A percentile compares a stretch with the other conserved stretches of the same genome.
phyloP scores from a whole-genome alignment of 2,888 invertebrate species.

The Troilus luridus region DNA sequence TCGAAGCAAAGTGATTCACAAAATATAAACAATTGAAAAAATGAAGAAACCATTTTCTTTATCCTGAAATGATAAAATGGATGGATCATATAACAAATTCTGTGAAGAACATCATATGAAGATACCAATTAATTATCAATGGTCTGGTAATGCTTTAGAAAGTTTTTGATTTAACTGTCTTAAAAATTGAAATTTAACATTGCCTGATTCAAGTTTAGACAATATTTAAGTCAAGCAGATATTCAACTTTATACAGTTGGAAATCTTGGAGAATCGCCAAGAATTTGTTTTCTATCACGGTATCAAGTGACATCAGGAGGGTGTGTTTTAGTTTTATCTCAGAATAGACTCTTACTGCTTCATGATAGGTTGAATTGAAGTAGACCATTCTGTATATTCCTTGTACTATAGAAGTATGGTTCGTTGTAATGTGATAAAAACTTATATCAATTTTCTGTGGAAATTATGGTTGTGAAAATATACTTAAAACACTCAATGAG shows the following conservation, averaged over 20 bases:
- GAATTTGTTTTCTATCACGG: conserved; percentile 1
- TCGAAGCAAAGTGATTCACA: background rate
- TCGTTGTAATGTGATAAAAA: background rate
- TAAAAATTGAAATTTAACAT: background rate
- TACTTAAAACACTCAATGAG: background rate
- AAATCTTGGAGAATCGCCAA: conserved; percentile 1
- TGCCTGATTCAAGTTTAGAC: background rate
- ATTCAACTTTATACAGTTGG: background rate
- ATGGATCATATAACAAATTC: background rate
- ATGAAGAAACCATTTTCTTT: background rate
- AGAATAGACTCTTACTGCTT: background rate
- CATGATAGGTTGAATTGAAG: background rate
- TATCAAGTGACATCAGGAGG: background rate
- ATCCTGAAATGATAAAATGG: background rate
- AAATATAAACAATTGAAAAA: background rate
- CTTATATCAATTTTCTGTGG: background rate
- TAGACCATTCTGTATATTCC: background rate
- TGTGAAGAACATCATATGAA: background rate
- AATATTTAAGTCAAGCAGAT: background rate
- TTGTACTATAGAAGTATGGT: background rate
- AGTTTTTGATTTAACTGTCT: background rate
- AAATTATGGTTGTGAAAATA: background rate
- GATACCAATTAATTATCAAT: background rate
- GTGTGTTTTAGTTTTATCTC: background rate
- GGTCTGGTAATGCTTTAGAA: background rate